Evolutionary conservation across 2,888 invertebrate genomes (phyloP).

Genomic region (Sphaerophoria taeniata): DNA sequence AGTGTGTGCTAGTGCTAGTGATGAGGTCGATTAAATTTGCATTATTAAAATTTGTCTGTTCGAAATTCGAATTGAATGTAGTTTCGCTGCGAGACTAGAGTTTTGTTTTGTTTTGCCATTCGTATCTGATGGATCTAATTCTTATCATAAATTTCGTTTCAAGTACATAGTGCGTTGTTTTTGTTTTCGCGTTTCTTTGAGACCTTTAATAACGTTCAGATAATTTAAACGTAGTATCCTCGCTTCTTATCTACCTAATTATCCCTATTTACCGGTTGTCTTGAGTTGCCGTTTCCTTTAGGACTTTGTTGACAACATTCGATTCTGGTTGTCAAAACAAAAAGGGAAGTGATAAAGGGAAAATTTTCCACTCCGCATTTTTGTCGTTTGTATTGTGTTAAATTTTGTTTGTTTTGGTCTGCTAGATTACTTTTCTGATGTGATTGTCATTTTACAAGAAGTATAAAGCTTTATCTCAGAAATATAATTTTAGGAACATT

Average conservation of each 20-base stretch:
- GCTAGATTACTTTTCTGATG: not conserved
- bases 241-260: not conserved
- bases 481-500: conserved; percentile 14
- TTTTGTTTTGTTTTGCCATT: conserved; percentile 33
- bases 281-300: not conserved
- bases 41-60: conserved; percentile 30
- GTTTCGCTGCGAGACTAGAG: not conserved
- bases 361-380: conserved; percentile 31
- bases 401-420: not conserved
- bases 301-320: conserved; percentile 41
- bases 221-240: not conserved
- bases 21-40: conserved; percentile 22
- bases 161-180: not conserved
- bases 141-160: not conserved
- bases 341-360: conserved; percentile 28
- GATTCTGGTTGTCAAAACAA: conserved; percentile 12
- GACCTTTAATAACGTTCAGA: conserved; percentile 3
- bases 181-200: not conserved
- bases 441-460: conserved; percentile 12
- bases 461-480: not conserved
- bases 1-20: conserved; percentile 3
- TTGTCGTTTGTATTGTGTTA: conserved; percentile 7
- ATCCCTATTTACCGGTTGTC: conserved; percentile 27
- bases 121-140: conserved; percentile 17
- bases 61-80: conserved; percentile 5